A percentile compares a stretch with the other conserved stretches of the same genome.
Conservation (phyloP, 2,888 invertebrate genomes). For the Rhagonycha lutea region DNA sequence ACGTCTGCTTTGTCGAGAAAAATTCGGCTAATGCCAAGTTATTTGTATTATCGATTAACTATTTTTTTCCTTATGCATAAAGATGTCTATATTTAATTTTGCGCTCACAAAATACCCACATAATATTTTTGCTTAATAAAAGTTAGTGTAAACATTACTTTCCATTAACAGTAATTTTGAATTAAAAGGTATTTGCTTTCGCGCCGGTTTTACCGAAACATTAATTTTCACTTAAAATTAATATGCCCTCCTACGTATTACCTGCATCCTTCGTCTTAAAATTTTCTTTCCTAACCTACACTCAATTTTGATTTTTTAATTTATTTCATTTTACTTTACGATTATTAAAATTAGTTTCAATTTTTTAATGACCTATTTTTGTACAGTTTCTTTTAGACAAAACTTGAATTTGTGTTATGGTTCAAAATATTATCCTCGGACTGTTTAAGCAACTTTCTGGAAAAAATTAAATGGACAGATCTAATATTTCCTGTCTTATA, state of each 20-base stretch:
- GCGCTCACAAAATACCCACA: background rate
- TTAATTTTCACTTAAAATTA: conserved; percentile 19
- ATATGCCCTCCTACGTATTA: conserved; percentile 7
- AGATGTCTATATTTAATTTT: background rate
- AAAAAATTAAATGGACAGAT: background rate
- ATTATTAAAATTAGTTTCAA: background rate
- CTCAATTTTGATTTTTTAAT: background rate
- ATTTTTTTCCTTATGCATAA: background rate
- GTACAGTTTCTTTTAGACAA: too few relatives aligned
- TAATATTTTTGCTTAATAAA: conserved; percentile 10
- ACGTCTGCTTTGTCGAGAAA: background rate
- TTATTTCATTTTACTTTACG: background rate
- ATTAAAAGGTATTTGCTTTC: conserved; percentile 23
- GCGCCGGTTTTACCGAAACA: conserved; percentile 14
- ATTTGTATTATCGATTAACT: conserved; percentile 17
- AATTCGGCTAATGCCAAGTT: conserved; percentile 10
- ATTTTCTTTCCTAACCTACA: background rate
- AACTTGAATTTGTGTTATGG: background rate
- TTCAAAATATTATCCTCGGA: background rate
- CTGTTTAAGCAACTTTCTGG: background rate
- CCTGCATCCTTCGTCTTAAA: background rate
- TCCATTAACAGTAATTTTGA: conserved; percentile 19
- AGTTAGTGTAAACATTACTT: conserved; percentile 17
- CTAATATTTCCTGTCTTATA: background rate
- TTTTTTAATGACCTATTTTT: too few relatives aligned